These are phyloP conservation scores for Margarornis squamiger DNA, from an alignment of 2,797 vertebrate species.

Conservation along the genomic window DNA sequence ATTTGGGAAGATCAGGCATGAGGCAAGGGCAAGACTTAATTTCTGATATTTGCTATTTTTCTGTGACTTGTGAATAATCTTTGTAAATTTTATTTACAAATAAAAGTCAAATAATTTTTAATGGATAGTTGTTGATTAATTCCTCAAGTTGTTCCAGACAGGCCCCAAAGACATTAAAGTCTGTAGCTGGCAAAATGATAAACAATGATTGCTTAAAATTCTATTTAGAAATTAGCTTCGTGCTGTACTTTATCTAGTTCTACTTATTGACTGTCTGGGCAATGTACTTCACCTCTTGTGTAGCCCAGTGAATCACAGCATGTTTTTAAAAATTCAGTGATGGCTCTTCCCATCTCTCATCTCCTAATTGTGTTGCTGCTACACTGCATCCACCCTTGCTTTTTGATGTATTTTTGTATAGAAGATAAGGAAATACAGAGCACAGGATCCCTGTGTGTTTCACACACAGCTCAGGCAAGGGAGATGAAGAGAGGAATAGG, in stretches of 20 bases:
- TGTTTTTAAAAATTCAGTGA: conserved; percentile 34
- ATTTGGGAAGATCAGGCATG: neutral
- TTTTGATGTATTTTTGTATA: neutral
- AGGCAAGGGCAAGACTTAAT: neutral
- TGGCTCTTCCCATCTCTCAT: neutral
- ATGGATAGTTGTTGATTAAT: conserved; percentile 1
- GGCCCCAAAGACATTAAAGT: conserved; percentile 18
- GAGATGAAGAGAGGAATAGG: neutral
- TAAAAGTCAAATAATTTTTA: conserved; percentile 18
- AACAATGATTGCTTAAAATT: conserved; percentile 36
- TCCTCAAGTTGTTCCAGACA: neutral
- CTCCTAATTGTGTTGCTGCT: neutral
- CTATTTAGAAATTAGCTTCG: conserved; percentile 47
- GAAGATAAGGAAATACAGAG: neutral
- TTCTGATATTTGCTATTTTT: neutral
- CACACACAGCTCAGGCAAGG: neutral
- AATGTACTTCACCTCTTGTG: conserved; percentile 17
- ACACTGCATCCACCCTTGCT: neutral
- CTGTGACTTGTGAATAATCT: neutral
- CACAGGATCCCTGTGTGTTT: neutral
- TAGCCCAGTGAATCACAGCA: conserved; percentile 12
- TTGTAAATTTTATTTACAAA: conserved; percentile 29
- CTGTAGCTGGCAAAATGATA: conserved; percentile 50
- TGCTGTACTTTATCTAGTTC: conserved; percentile 20
- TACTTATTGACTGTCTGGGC: conserved; percentile 36